A percentile compares a stretch with the other conserved stretches of the same genome.
phyloP scores from a whole-genome alignment of 2,888 invertebrate genomes.

The Listrodromus nycthemerus region DNA sequence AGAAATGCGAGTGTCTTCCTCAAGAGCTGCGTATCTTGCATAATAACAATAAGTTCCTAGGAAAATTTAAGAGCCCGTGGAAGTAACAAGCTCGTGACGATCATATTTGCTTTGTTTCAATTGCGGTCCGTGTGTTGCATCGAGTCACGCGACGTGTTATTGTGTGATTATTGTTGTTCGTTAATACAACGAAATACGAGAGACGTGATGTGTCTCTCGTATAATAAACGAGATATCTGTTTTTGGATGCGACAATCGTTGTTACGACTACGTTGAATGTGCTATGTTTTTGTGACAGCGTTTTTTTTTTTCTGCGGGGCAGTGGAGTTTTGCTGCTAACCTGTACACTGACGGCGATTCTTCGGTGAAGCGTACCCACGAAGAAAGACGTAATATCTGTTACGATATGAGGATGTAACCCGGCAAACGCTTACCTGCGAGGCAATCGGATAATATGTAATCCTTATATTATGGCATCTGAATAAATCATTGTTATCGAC shows the following conservation, averaged over 20 bases:
- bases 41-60: constrained; percentile 62
- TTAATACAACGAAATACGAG: constrained; percentile 21
- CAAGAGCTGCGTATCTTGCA: constrained; percentile 52
- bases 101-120: constrained; percentile 10
- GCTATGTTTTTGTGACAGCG: not conserved
- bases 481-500: constrained; percentile 68
- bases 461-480: constrained; percentile 54
- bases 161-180: constrained; percentile 26
- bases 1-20: constrained; percentile 59
- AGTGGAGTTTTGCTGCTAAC: not conserved
- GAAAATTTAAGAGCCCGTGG: constrained; percentile 15
- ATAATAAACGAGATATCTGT: not conserved
- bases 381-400: not conserved
- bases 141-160: constrained; percentile 5
- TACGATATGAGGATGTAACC: not conserved
- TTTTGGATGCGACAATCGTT: not conserved
- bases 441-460: constrained; percentile 54
- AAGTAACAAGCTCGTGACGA: constrained; percentile 10
- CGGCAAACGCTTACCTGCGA: constrained; percentile 12
- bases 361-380: not conserved
- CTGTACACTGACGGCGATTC: not conserved
- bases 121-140: constrained; percentile 18
- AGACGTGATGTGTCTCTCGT: not conserved
- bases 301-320: not conserved
- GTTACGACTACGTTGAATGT: constrained; percentile 10